These are phyloP conservation scores for Parasteatoda tepidariorum DNA, from an alignment of 1,140 invertebrate genomes.

Conservation along the genomic window DNA sequence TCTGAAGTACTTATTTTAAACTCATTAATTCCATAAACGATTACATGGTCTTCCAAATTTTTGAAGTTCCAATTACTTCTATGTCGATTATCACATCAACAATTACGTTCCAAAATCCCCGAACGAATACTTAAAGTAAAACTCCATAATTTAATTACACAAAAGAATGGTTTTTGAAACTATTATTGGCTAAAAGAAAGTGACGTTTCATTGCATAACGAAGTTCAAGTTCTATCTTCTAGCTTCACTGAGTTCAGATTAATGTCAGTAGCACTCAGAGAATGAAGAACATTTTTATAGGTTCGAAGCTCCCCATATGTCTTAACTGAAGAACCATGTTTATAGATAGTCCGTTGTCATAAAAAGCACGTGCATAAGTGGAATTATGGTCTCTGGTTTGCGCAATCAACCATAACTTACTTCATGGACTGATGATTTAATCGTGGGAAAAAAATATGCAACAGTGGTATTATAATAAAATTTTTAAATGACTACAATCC, in stretches of 20 bases:
- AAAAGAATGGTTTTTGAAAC: neutral
- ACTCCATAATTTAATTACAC: neutral
- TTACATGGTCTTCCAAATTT: too few species aligned
- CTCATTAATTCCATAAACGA: too few species aligned
- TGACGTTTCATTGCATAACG: neutral
- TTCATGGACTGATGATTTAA: conserved; percentile 27
- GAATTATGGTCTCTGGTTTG: conserved; percentile 58
- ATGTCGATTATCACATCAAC: too few species aligned
- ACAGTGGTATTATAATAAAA: conserved; percentile 36
- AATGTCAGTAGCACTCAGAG: conserved; percentile 39
- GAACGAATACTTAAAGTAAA: too few species aligned
- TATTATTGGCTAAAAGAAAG: neutral
- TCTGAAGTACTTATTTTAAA: too few species aligned
- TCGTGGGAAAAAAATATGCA: conserved; percentile 40
- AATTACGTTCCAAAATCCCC: too few species aligned
- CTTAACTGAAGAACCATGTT: neutral
- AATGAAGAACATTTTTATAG: conserved; percentile 28
- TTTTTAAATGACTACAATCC: conserved; percentile 20
- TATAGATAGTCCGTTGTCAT: conserved; percentile 31
- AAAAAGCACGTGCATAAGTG: conserved; percentile 39
- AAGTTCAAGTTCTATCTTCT: conserved; percentile 12
- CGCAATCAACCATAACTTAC: conserved; percentile 19
- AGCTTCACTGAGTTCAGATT: conserved; percentile 28
- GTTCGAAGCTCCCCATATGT: neutral
- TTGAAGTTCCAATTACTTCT: too few species aligned